Evolutionary conservation across 2,888 invertebrate genomes (phyloP), one percentile per base, ranked within the genome.

Genomic region (Drosophila tanythrix): DNA sequence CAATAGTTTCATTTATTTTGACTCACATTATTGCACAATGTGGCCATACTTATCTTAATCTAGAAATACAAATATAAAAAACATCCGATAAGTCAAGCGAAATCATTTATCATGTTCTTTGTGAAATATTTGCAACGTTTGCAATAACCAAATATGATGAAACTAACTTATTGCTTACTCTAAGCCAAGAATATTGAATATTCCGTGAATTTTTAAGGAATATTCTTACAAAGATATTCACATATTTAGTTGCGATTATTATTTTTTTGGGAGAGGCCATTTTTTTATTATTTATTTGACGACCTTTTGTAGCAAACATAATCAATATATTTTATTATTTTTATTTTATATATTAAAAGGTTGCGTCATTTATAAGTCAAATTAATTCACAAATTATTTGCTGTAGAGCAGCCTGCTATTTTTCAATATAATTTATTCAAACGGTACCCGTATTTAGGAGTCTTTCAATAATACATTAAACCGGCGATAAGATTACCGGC

Each of bases 81-180:
- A 43, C n/a, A 31, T 58, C 52, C 21, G 36, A 65, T 65, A 50
- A 15, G 13, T 36, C 15, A 38, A 70, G 43, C 51, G 46, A 51
- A 79, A 51, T 48, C 53, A 36, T 31, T 70, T 76, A 70, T 76
- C 53, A 55, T 40, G 29, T 68, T 70, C 36, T 60, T 76, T 74
- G 59, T 74, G 6, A 46, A 4, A 25, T n/a, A 40, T 40, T 18
- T 3, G 40, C 10, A n/a, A 38, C 18, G 18, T 38, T 35, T 35
- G 35, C 35, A 35, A 35, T 35, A 35, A 13, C 35, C 4, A 35
- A 15, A 43, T 13, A 2, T 21, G 11, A 11, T 11, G 5, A 43
- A 43, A 43, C 21, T 11, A 21, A 43, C 11, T 21, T 0, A 21
- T 11, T 10, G n/a, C 40, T 21, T n/a, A 10, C 40, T 21, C 21